Evolutionary conservation across 2,113 vertebrate species (phyloP).

Genomic region (Cyanoderma ruficeps): DNA sequence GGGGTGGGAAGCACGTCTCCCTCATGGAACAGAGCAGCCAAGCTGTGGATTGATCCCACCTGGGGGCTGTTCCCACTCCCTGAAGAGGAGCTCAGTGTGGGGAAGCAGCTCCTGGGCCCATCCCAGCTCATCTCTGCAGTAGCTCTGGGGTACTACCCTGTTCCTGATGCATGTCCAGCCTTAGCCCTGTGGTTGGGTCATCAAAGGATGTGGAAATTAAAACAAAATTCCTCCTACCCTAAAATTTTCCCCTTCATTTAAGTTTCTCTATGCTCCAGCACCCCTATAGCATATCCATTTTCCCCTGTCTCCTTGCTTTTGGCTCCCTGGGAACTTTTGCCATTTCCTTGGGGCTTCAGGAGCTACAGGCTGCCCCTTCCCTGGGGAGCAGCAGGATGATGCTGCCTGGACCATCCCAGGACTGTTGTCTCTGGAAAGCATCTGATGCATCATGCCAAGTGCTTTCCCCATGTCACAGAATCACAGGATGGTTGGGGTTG

Average conservation of each 20-base stretch:
- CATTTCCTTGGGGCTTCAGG: fast-evolving
- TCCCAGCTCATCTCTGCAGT: background rate
- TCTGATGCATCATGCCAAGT: fast-evolving
- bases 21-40: background rate
- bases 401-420: background rate
- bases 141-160: background rate
- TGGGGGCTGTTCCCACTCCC: background rate
- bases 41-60: background rate
- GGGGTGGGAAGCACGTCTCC: background rate
- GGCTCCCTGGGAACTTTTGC: background rate
- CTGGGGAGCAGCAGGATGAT: background rate
- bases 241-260: background rate
- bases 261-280: background rate
- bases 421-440: background rate
- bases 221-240: background rate
- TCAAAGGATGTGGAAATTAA: background rate
- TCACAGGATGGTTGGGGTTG: background rate
- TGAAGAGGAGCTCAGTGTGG: background rate
- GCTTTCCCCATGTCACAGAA: background rate
- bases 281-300: background rate
- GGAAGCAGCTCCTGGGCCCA: background rate
- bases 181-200: fast-evolving
- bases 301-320: background rate
- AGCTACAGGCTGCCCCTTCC: background rate
- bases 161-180: background rate